Percentiles rank a stretch among this genome's conserved stretches.
Conservation (phyloP, 2,797 vertebrate species). For the Tadarida brasiliensis region DNA sequence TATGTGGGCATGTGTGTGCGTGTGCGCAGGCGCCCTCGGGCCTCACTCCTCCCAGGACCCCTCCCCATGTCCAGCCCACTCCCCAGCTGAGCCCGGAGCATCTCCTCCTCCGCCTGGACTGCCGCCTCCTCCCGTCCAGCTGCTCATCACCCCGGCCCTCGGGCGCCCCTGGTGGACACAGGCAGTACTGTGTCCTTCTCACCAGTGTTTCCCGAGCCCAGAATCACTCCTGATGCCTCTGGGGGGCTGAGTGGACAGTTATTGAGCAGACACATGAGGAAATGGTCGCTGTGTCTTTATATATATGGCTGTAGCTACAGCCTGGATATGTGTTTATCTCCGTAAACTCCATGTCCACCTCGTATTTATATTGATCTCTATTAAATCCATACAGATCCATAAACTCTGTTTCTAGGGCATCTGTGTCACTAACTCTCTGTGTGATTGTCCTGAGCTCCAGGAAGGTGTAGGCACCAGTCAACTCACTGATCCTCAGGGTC, state of each 20-base stretch:
- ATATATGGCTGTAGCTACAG: background rate
- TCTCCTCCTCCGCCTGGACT: too few relatives aligned
- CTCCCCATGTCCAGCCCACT: background rate
- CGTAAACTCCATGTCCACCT: background rate
- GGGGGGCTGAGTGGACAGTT: background rate
- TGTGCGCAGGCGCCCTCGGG: fast-evolving
- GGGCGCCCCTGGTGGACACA: background rate
- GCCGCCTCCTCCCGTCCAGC: too few relatives aligned
- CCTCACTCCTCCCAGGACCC: background rate
- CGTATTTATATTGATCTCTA: background rate
- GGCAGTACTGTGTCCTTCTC: background rate
- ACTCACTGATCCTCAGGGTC: background rate
- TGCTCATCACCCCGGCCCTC: fast-evolving
- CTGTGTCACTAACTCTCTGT: background rate
- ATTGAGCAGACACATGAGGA: background rate
- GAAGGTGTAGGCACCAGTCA: background rate
- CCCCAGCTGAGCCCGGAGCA: background rate
- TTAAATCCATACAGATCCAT: background rate
- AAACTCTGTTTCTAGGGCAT: background rate
- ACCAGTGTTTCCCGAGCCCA: fast-evolving
- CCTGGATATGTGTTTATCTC: background rate
- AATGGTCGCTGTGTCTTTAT: background rate
- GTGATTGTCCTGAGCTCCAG: background rate
- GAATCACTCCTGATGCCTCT: fast-evolving
- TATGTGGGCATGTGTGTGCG: fast-evolving